Base-by-base conservation (phyloP, 2,888 invertebrate species). In the Amiota mariae region DNA sequence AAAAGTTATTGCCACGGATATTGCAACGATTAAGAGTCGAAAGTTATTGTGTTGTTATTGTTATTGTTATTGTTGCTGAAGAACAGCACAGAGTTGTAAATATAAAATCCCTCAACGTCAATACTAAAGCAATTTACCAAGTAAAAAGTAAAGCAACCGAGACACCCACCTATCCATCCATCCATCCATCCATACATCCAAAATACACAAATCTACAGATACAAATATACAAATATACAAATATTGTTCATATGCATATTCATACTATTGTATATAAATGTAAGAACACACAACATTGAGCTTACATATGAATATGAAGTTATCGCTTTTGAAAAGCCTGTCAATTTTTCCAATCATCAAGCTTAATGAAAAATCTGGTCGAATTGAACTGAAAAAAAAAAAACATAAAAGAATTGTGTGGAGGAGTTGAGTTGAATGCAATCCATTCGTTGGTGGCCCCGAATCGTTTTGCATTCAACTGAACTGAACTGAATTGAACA, bases 341-440 rank as follows among this genome's bases (percentile, higher is more conserved):
- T 82, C 83, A 85, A 84, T 84, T 78, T 80, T 84, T 77, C 77
- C 83, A 83, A 83, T 83, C 85, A 84, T 84, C 85, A 77, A 72
- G 81, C 80, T 81, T 77, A 79, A 79, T 82, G 83, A 80, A 85
- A 85, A 79, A 82, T 82, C 84, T 75, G 78, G 80, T 75, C 36
- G 6, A 36, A 36, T 71, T 79, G 70, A 67, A 75, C 63, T 49
- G 56, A 61, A 63, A 59, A 66, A 73, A 73, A 64, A n/a, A n/a
- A n/a, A n/a, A n/a, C n/a, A n/a, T n/a, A n/a, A n/a, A n/a, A n/a
- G n/a, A n/a, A n/a, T n/a, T 73, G 72, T 56, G 36, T 36, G 36
- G 36, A 36, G 36, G 36, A 36, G 36, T 36, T 36, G 36, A 36
- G 8, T 36, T 36, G 36, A 36, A 36, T 36, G 36, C 4, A 36